A percentile compares a stretch with the other conserved stretches of the same genome.
Evolutionary conservation across 2,113 vertebrate genomes (phyloP).

Genomic region (Rattus rattus): DNA sequence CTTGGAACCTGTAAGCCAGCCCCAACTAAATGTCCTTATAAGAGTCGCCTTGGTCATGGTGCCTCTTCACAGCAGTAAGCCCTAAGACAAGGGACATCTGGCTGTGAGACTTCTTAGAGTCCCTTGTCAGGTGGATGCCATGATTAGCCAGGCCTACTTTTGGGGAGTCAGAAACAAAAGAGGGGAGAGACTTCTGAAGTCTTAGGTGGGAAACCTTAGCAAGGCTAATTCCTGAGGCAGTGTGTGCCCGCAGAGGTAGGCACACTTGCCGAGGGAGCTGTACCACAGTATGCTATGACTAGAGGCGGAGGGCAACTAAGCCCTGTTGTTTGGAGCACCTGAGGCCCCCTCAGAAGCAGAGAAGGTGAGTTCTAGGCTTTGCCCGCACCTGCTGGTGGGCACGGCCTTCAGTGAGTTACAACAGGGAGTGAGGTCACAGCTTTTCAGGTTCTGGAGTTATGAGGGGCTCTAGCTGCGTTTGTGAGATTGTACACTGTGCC

Average conservation of each 20-base stretch:
- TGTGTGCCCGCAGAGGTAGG: too few relatives aligned
- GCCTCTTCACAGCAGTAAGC: too few relatives aligned
- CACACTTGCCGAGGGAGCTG: too few relatives aligned
- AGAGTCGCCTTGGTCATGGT: too few relatives aligned
- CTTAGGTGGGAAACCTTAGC: neutral
- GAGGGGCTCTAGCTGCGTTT: neutral
- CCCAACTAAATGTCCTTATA: too few relatives aligned
- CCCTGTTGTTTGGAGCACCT: neutral
- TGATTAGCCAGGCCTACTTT: neutral
- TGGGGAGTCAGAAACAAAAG: neutral
- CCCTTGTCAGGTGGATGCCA: neutral
- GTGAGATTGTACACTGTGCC: neutral
- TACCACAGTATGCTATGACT: neutral
- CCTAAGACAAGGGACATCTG: neutral
- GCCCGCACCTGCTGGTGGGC: neutral
- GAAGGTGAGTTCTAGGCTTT: neutral
- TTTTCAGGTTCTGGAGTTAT: neutral
- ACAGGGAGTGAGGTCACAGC: rapidly evolving
- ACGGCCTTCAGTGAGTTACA: rapidly evolving
- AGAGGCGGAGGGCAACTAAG: neutral
- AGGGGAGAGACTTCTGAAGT: neutral
- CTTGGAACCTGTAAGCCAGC: too few relatives aligned
- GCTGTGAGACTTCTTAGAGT: neutral
- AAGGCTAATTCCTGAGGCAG: neutral
- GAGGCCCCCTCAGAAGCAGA: neutral